Evolutionary conservation across 2,113 vertebrate genomes (phyloP).

Genomic region (Thinocorus orbignyianus): DNA sequence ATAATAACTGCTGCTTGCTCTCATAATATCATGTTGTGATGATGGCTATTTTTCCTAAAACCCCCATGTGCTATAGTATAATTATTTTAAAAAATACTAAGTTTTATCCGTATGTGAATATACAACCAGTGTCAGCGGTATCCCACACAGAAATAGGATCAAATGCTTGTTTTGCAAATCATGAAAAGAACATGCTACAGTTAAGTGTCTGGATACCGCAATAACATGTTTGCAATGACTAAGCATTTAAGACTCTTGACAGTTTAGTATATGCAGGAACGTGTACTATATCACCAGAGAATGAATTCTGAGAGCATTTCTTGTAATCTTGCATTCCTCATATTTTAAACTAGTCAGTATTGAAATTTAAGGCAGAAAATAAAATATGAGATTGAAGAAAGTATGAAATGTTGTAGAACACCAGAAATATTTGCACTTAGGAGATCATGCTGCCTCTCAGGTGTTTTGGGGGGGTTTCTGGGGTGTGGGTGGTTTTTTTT

Average conservation of each 20-base stretch:
- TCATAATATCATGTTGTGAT: background rate
- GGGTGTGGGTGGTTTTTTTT: background rate
- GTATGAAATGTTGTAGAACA: background rate
- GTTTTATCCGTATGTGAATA: background rate
- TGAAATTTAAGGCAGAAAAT: background rate
- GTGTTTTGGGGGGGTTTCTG: accelerated
- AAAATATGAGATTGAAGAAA: background rate
- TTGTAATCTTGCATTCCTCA: background rate
- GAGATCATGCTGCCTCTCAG: background rate
- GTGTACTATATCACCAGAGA: background rate
- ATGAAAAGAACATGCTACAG: background rate
- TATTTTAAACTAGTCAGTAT: background rate
- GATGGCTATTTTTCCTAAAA: background rate
- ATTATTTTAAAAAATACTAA: background rate
- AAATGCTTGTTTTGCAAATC: background rate
- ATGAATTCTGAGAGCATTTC: background rate
- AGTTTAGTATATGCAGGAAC: background rate
- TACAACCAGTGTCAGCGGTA: background rate
- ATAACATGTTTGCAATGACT: background rate
- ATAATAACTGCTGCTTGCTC: background rate
- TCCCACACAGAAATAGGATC: background rate
- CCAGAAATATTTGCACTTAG: background rate
- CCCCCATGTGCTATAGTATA: background rate
- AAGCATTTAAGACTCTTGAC: background rate
- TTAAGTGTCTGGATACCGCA: background rate